A percentile compares a stretch with the other conserved stretches of the same genome.
phyloP scores from a whole-genome alignment of 2,888 invertebrate species.

The Electrophaes corylata region DNA sequence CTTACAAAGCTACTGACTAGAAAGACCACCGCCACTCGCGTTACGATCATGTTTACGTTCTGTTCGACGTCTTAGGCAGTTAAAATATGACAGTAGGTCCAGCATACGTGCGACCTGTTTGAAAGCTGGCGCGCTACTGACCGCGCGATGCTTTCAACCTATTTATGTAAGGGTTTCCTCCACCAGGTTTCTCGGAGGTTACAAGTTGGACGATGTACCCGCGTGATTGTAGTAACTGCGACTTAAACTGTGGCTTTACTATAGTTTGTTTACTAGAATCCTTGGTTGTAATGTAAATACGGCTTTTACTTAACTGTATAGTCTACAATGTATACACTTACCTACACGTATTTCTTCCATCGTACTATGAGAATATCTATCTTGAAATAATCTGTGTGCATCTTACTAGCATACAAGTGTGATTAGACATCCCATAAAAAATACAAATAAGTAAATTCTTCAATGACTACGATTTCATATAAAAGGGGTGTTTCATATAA shows the following conservation, averaged over 20 bases:
- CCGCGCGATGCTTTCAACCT: background rate
- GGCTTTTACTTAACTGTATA: background rate
- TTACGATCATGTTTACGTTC: conserved; percentile 55
- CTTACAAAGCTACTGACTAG: conserved; percentile 66
- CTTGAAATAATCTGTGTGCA: too few species aligned
- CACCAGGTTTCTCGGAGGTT: conserved; percentile 17
- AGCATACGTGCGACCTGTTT: conserved; percentile 66
- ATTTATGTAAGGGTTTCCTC: conserved; percentile 23
- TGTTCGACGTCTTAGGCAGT: conserved; percentile 62
- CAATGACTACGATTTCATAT: too few species aligned
- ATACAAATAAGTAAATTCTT: too few species aligned
- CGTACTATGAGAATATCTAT: too few species aligned
- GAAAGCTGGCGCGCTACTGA: conserved; percentile 59
- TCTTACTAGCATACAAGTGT: too few species aligned
- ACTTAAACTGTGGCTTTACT: conserved; percentile 15
- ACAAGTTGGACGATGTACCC: conserved; percentile 50
- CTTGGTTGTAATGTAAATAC: background rate
- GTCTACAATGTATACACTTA: background rate
- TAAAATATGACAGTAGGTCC: conserved; percentile 66
- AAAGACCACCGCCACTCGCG: conserved; percentile 61
- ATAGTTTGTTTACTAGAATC: conserved; percentile 18
- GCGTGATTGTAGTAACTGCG: conserved; percentile 41
- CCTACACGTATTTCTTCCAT: background rate
- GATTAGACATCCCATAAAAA: too few species aligned
- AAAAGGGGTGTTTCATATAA: too few species aligned